Evolutionary conservation across 1,140 invertebrate species (phyloP), one percentile per base, ranked within the genome.

Genomic region (Papilio polytes): DNA sequence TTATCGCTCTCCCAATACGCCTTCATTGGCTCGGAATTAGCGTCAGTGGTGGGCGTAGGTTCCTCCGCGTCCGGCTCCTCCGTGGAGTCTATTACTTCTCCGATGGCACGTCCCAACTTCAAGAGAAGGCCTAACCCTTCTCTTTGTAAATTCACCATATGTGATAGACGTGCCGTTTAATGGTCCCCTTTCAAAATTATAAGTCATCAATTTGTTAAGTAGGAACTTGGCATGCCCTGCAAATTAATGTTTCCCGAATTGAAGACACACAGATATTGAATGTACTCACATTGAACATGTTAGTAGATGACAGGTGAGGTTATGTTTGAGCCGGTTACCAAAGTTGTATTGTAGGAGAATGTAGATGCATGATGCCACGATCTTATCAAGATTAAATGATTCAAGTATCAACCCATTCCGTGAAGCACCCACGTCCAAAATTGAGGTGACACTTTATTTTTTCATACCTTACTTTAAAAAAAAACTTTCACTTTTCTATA

Each of bases 191-290:
- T 88, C 85, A 88, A 92, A 89, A 89, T 83, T 81, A 76, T 85
- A 86, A 85, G 72, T 89, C 88, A 90, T 89, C 90, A 87, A 84
- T 88, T 90, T 90, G 87, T 83, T 86, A 88, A 86, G 80, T 88
- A 92, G 89, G 77, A 88, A 89, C 89, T 92, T 91, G 85, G 89
- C 89, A 94, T 92, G 88, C 91, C 94, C 94, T 95, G 94, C 82
- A 93, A 95, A 95, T 94, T 90, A 94, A 88, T 92, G 91, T 91
- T 90, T 90, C 91, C 91, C 88, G 90, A 89, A 80, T 93, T 95
- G 92, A 94, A 95, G 94, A 95, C 94, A 94, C 94, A 95, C 94
- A 95, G 92, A 95, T 92, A 95, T 90, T 81, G 59, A 85, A 85
- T 83, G 81, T 87, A 87, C 89, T 90, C 87, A 91, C 86, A 89